These are phyloP conservation scores for Siderastrea siderea DNA, from an alignment of 92 coral and sea anemone species.

Conservation along the genomic window DNA sequence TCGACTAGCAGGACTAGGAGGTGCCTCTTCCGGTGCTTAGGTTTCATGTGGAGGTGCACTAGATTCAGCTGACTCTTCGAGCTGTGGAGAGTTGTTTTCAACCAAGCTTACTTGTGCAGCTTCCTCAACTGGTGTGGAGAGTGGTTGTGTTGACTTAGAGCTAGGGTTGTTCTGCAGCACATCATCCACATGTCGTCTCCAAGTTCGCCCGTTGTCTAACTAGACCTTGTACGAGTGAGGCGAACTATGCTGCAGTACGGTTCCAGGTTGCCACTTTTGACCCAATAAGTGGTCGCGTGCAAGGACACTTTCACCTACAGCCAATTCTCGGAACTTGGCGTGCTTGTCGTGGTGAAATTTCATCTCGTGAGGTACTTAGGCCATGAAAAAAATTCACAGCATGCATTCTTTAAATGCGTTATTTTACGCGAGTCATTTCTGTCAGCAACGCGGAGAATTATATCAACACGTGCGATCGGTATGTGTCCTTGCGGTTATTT, in stretches of 20 bases:
- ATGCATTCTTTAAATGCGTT: too few relatives aligned
- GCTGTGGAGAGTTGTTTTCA: neutral
- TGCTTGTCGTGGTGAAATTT: too few relatives aligned
- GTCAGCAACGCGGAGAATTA: too few relatives aligned
- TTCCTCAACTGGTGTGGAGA: neutral
- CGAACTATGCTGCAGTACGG: neutral
- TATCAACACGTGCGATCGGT: too few relatives aligned
- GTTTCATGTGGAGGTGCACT: neutral
- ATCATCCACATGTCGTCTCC: neutral
- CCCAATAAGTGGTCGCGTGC: slow-evolving; percentile 22
- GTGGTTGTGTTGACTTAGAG: neutral
- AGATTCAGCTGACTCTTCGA: neutral
- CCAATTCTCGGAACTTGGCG: too few relatives aligned
- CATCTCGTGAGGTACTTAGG: too few relatives aligned
- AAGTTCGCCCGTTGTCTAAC: neutral
- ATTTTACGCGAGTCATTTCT: too few relatives aligned
- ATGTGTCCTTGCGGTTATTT: too few relatives aligned
- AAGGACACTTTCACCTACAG: slow-evolving; percentile 29
- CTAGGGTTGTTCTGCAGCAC: neutral
- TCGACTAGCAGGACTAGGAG: too few relatives aligned
- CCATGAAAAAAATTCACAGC: too few relatives aligned
- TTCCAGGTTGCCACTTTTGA: slow-evolving; percentile 37
- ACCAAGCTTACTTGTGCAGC: neutral
- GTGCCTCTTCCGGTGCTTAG: too few relatives aligned
- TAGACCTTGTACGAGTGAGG: neutral